Evolutionary conservation across 2,797 vertebrate species (phyloP).

Genomic region (Orestias chungarensis): DNA sequence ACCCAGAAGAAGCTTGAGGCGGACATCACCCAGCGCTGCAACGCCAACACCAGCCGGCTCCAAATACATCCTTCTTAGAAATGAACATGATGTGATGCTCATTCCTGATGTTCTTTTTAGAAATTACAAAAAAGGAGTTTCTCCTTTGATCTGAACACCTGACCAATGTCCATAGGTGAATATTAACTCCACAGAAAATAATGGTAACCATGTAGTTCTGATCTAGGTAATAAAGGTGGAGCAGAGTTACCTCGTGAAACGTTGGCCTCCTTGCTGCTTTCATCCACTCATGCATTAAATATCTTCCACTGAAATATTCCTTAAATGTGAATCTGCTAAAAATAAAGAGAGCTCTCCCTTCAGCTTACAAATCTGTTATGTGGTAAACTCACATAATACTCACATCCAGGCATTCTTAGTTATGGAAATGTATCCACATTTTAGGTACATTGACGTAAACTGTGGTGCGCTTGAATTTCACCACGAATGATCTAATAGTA

Average conservation of each 20-base stretch:
- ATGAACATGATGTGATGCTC: background rate
- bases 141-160: background rate
- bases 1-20: conserved; percentile 63
- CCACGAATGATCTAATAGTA: background rate
- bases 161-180: background rate
- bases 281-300: background rate
- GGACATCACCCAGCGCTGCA: conserved; percentile 72
- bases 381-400: too few species aligned
- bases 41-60: conserved; percentile 47
- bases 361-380: background rate
- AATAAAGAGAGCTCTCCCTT: background rate
- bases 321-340: background rate
- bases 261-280: background rate
- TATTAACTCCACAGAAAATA: background rate
- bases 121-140: background rate
- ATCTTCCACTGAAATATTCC: background rate
- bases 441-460: background rate
- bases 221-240: background rate
- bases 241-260: background rate
- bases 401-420: background rate
- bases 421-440: background rate
- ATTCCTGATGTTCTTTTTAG: background rate
- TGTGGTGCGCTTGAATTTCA: background rate
- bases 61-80: conserved; percentile 9
- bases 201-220: background rate